These are phyloP conservation scores for Onchidella celtica DNA, from an alignment of 2,888 invertebrate genomes.

Conservation along the genomic window DNA sequence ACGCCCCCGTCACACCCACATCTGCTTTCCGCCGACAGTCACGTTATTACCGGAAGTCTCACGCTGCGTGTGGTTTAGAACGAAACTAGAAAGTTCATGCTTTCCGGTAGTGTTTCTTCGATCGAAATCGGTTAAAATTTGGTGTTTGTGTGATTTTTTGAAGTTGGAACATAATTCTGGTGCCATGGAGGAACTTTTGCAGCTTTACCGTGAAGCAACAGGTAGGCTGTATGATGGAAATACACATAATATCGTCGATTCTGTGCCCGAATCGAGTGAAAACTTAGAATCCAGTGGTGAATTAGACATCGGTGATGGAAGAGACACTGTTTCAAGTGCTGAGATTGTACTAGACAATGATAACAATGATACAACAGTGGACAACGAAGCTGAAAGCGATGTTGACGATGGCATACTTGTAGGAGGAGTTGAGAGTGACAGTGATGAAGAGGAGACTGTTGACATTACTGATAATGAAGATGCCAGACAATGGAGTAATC, in stretches of 20 bases:
- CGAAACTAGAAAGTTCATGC: not conserved
- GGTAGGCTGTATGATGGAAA: not conserved
- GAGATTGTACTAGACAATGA: too few species aligned
- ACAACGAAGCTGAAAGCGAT: not conserved
- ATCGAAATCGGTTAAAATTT: not conserved
- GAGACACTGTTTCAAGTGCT: not conserved
- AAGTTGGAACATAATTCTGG: not conserved
- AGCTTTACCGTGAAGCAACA: not conserved
- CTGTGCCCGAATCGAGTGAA: too few species aligned
- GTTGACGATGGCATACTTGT: not conserved
- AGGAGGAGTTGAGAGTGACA: not conserved
- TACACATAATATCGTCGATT: not conserved
- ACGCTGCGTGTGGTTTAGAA: too few species aligned
- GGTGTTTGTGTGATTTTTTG: not conserved
- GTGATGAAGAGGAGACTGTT: not conserved
- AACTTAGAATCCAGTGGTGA: too few species aligned
- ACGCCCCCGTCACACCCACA: not conserved
- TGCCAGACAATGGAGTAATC: not conserved
- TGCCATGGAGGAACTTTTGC: not conserved
- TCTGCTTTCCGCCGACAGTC: not conserved
- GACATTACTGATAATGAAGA: not conserved
- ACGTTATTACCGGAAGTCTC: too few species aligned
- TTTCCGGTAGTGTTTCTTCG: not conserved
- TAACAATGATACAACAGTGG: too few species aligned
- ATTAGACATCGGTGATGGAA: not conserved